Evolutionary conservation across 1,140 invertebrate species (phyloP).

Genomic region (Phenacoccus solenopsis): DNA sequence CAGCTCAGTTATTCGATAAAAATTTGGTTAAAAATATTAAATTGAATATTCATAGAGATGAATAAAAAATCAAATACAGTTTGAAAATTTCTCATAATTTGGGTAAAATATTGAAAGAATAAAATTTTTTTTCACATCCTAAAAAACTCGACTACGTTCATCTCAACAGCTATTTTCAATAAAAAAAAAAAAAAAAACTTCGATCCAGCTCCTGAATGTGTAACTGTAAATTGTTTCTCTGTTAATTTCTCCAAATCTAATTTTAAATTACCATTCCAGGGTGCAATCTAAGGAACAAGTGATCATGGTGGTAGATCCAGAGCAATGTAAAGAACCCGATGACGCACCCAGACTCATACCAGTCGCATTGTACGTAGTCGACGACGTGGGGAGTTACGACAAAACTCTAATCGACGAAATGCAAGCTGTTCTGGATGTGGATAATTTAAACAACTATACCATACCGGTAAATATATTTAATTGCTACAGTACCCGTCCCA

Average conservation of each 20-base stretch:
- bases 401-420: constrained; percentile 5
- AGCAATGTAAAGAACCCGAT: constrained; percentile 3
- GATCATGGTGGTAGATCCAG: not conserved
- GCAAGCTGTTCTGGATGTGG: not conserved
- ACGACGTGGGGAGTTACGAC: not conserved
- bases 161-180: not conserved
- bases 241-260: not conserved
- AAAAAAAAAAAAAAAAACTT: not conserved
- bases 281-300: constrained; percentile 5
- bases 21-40: no score
- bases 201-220: not conserved
- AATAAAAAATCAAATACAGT: no score
- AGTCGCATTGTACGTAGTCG: not conserved
- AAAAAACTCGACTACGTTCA: no score
- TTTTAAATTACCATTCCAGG: not conserved
- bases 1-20: no score
- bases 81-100: no score
- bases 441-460: constrained; percentile 5
- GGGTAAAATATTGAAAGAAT: no score
- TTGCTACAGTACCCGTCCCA: not conserved
- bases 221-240: not conserved
- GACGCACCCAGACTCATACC: not conserved
- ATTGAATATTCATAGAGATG: no score
- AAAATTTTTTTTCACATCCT: no score
- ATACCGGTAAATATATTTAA: not conserved